These are phyloP conservation scores for Meriones psammophilus DNA, from an alignment of 2,797 vertebrate genomes.

Conservation along the genomic window DNA sequence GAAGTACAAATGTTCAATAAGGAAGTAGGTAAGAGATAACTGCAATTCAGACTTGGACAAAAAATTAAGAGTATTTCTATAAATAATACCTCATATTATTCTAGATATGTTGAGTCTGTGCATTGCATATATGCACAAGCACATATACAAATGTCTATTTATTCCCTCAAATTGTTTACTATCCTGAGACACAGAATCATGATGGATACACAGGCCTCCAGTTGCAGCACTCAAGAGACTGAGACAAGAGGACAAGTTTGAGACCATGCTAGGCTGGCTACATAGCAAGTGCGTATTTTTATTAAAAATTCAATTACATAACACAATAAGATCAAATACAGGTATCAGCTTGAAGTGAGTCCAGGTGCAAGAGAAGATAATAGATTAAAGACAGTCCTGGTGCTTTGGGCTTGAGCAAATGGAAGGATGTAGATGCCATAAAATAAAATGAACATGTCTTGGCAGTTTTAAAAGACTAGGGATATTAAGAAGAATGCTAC, in stretches of 20 bases:
- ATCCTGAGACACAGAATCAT: background rate
- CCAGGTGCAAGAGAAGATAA: background rate
- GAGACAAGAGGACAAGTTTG: background rate
- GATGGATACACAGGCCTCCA: background rate
- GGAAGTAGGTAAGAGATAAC: background rate
- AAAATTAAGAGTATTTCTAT: background rate
- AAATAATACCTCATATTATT: slow-evolving; percentile 16
- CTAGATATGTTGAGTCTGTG: background rate
- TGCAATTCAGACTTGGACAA: slow-evolving; percentile 14
- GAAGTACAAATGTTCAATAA: background rate
- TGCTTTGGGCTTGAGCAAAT: background rate
- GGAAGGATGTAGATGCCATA: background rate
- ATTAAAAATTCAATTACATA: background rate
- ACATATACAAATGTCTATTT: background rate
- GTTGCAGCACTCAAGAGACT: background rate
- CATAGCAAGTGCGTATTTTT: background rate
- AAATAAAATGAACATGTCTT: slow-evolving; percentile 11
- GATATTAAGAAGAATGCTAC: background rate
- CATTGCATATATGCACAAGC: background rate
- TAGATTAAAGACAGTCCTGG: background rate
- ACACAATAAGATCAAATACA: background rate
- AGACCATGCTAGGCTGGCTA: background rate
- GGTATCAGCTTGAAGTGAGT: background rate
- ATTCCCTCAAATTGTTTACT: background rate
- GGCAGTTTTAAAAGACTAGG: background rate